Percentiles rank a stretch among this genome's conserved stretches.
phyloP scores from a whole-genome alignment of 1,140 invertebrate species.

The Caenorhabditis remanei region DNA sequence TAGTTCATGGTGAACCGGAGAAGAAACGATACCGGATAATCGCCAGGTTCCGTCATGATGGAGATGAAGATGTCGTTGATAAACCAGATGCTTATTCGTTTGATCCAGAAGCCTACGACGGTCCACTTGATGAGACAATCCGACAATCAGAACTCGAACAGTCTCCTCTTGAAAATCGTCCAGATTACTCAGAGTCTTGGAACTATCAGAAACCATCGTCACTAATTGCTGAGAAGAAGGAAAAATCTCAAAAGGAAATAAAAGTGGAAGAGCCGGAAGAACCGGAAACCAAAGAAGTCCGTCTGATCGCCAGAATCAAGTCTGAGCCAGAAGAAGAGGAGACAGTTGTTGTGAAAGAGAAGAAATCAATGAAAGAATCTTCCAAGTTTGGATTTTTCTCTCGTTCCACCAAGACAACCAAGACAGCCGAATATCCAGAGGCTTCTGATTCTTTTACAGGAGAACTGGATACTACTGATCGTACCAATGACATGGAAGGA shows the following conservation, averaged over 20 bases:
- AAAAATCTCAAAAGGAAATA: neutral
- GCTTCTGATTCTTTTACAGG: slow-evolving; percentile 40
- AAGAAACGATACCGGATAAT: neutral
- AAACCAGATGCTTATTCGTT: slow-evolving; percentile 46
- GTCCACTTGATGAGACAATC: slow-evolving; percentile 59
- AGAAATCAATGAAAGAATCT: too few relatives aligned
- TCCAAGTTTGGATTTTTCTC: slow-evolving; percentile 1
- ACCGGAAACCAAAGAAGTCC: neutral
- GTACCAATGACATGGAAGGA: neutral
- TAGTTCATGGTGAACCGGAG: neutral
- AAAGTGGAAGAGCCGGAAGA: neutral
- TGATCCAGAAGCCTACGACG: slow-evolving; percentile 52
- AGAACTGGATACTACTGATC: slow-evolving; percentile 7
- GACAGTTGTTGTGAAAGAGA: too few relatives aligned
- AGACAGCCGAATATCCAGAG: neutral
- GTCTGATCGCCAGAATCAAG: neutral
- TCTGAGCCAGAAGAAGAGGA: slow-evolving; percentile 26
- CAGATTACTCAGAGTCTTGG: neutral
- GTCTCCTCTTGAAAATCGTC: neutral
- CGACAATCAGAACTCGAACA: slow-evolving; percentile 18
- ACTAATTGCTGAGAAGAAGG: neutral
- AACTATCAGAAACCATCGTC: neutral
- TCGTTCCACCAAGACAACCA: neutral
- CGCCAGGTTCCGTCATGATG: slow-evolving; percentile 55
- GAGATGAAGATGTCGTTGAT: slow-evolving; percentile 72